Evolutionary conservation across 2,888 invertebrate genomes (phyloP).

Genomic region (Nemapogon koenigi): DNA sequence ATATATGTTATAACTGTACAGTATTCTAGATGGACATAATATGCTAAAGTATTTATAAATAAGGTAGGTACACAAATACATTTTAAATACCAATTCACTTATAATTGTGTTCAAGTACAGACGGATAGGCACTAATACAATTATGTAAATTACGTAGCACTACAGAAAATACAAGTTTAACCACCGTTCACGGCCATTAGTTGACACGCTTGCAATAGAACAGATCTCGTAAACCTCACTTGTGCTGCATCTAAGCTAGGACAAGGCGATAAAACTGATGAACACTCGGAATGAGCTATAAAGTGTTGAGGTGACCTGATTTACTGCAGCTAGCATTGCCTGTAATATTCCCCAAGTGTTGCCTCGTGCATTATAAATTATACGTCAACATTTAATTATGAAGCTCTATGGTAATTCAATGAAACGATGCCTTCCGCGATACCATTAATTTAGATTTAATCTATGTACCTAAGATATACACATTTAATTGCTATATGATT

Average conservation of each 20-base stretch:
- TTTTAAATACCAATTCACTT: too few relatives aligned
- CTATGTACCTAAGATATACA: conserved; percentile 19
- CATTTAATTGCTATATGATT: conserved; percentile 22
- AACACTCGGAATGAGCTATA: conserved; percentile 31
- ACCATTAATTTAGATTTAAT: conserved; percentile 10
- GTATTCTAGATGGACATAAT: too few relatives aligned
- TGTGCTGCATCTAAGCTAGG: conserved; percentile 18
- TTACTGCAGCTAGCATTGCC: conserved; percentile 20
- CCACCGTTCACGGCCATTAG: too few relatives aligned
- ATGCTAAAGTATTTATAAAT: too few relatives aligned
- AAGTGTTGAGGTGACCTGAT: conserved; percentile 36
- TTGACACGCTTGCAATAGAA: too few relatives aligned
- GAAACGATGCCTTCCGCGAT: conserved; percentile 23
- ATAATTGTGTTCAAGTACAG: too few relatives aligned
- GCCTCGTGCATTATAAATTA: conserved; percentile 28
- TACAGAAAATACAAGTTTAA: too few relatives aligned
- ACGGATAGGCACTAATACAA: too few relatives aligned
- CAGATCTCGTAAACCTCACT: background rate
- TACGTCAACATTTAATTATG: conserved; percentile 33
- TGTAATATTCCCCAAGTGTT: background rate
- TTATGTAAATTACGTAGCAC: too few relatives aligned
- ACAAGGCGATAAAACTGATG: conserved; percentile 31
- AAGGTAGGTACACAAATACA: too few relatives aligned
- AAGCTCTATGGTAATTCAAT: conserved; percentile 24
- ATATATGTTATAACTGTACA: too few relatives aligned